These are phyloP conservation scores for Liposcelis brunnea DNA, from an alignment of 2,888 invertebrate species.

Conservation along the genomic window DNA sequence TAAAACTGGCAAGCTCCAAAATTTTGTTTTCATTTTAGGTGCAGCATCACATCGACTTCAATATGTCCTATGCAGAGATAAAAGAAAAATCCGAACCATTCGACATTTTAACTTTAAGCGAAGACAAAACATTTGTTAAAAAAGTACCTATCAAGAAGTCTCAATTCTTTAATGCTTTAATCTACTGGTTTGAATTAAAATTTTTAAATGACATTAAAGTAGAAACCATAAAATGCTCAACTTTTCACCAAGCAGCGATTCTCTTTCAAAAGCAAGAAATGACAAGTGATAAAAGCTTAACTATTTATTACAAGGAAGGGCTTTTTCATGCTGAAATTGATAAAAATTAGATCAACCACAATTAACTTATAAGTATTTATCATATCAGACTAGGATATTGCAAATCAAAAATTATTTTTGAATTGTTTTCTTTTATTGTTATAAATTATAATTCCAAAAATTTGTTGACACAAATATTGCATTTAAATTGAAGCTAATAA, in stretches of 20 bases:
- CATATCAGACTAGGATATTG: no score
- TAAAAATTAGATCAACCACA: no score
- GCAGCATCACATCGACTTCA: constrained; percentile 34
- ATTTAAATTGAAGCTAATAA: no score
- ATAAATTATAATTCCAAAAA: no score
- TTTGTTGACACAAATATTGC: no score
- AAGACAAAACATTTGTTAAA: constrained; percentile 19
- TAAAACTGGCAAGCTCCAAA: constrained; percentile 17
- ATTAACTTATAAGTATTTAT: no score
- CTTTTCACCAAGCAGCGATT: constrained; percentile 32
- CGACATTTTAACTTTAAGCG: constrained; percentile 21
- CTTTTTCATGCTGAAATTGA: neutral
- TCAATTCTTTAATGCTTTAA: constrained; percentile 32
- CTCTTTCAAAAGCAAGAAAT: constrained; percentile 22
- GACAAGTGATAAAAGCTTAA: neutral
- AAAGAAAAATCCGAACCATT: constrained; percentile 26
- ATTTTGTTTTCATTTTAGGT: constrained; percentile 20
- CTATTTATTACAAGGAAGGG: neutral
- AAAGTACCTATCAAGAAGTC: constrained; percentile 24
- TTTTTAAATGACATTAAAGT: constrained; percentile 27
- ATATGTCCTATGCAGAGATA: constrained; percentile 29
- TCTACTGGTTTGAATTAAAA: constrained; percentile 38
- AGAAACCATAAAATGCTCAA: constrained; percentile 29
- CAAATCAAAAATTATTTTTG: no score
- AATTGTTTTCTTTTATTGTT: no score